Evolutionary conservation across 1,140 invertebrate species (phyloP), one percentile per base, ranked within the genome.

Genomic region (Orchestia grillus): DNA sequence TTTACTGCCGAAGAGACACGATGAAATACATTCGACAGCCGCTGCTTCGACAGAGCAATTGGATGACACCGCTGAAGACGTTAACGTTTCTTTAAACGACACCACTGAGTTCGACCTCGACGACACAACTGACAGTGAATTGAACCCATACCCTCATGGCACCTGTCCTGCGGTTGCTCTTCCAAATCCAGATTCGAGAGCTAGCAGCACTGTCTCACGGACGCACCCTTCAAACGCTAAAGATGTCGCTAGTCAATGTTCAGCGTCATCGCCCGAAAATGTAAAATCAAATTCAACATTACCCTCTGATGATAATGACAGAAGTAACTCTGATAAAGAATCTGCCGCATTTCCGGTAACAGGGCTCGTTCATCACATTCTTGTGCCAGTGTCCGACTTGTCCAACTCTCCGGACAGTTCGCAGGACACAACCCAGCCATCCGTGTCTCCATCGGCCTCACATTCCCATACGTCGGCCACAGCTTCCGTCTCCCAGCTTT

Each of bases 401-500:
- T 94, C 92, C 36, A 94, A 94, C n/a, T 94, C 92, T 44, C 92
- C 92, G 92, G 92, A 94, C 92, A 94, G 92, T 94, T 45, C 36
- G 6, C 92, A 45, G 92, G 92, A 94, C 92, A 47, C 44, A n/a
- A 94, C 92, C 92, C 92, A 94, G 40, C 92, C 92, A 45, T 94
- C 92, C 44, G 92, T 44, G 44, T 94, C 92, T 47, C 92, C 92
- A 44, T 94, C 92, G 40, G 92, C 92, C 11, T 94, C 92, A 6
- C 92, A 94, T 94, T 94, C 92, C 43, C 92, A 94, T 40, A 94
- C 92, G 43, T 94, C 96, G 53, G 96, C 96, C 96, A 96, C 96
- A 19, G 95, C 96, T 88, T 96, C 96, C 23, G 96, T 96, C 90
- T 96, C 96, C 44, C 96, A 96, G 87, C 96, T 96, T 0, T 95